Evolutionary conservation across 37 sponge, comb jelly and placozoan species (phyloP), one percentile per base, ranked within the genome.

Genomic region (Hexactinellida sp.): DNA sequence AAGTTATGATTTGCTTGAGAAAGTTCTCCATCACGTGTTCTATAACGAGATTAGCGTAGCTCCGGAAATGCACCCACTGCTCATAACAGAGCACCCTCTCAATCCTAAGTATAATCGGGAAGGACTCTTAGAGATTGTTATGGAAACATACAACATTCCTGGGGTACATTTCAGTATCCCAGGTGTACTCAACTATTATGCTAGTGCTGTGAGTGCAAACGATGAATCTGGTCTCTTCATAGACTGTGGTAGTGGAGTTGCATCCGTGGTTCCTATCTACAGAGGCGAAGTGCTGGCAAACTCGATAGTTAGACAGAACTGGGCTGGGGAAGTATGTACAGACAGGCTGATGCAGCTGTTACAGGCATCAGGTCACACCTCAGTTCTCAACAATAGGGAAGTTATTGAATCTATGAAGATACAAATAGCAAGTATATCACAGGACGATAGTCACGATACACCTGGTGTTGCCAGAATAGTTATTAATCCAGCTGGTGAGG

Each of bases 61-160:
- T 5, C 76, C 76, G 3, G 76, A 63, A n/a, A 23, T 21, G 5
- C 76, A 63, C 13, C 76, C 76, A 28, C 5, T 63, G 21, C 30
- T 63, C 21, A 25, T 63, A 10, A 63, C 76, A 32, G 76, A 63
- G 30, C 76, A 63, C 34, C 76, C 76, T 10, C 34, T 63, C 34
- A 63, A 63, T 63, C 76, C 76, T 25, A 63, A 25, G 13, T 32
- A n/a, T 7, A 63, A 63, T 63, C 3, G 76, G 13, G 30, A 63
- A 63, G 76, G 13, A 32, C 3, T 63, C 5, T 23, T 63, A 5
- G 5, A 10, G 76, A 25, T 63, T 21, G 76, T 23, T 7, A 63
- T 63, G 76, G 76, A 63, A 23, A 63, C 76, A 63, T 63, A 21
- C 76, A 63, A 63, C 76, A 63, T 63, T 63, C 76, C 76, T 32